A percentile compares a stretch with the other conserved stretches of the same genome.
Conservation (phyloP, 2,797 vertebrate species). For the Pyrocephalus nanus region DNA sequence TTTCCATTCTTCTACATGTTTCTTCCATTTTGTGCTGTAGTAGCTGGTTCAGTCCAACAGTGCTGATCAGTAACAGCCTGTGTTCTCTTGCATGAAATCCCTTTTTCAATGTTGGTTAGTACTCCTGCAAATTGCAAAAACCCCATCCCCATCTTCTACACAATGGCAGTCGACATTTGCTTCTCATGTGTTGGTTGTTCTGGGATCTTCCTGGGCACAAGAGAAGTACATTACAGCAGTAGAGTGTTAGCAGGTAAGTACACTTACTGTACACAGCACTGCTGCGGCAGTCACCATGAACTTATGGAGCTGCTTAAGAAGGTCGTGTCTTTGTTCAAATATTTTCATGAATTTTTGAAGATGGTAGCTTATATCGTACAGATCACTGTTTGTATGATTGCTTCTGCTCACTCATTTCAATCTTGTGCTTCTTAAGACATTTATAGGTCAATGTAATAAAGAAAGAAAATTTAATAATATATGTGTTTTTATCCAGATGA, state of each 20-base stretch:
- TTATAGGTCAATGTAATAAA: constrained; percentile 63
- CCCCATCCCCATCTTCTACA: not conserved
- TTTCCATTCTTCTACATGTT: not conserved
- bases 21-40: not conserved
- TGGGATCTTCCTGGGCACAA: not conserved
- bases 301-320: not conserved
- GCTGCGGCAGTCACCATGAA: not conserved
- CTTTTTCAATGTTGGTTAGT: not conserved
- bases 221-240: not conserved
- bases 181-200: not conserved
- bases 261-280: not conserved
- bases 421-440: constrained; percentile 38
- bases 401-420: constrained; percentile 57
- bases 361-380: not conserved
- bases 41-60: not conserved
- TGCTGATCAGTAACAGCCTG: not conserved
- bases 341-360: constrained; percentile 63
- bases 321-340: constrained; percentile 33
- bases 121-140: not conserved
- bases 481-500: constrained; percentile 67
- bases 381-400: constrained; percentile 29
- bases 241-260: not conserved
- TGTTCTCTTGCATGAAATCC: not conserved
- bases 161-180: not conserved
- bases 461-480: constrained; percentile 69